Evolutionary conservation across 1,140 invertebrate genomes (phyloP).

Genomic region (Nasonia giraulti): DNA sequence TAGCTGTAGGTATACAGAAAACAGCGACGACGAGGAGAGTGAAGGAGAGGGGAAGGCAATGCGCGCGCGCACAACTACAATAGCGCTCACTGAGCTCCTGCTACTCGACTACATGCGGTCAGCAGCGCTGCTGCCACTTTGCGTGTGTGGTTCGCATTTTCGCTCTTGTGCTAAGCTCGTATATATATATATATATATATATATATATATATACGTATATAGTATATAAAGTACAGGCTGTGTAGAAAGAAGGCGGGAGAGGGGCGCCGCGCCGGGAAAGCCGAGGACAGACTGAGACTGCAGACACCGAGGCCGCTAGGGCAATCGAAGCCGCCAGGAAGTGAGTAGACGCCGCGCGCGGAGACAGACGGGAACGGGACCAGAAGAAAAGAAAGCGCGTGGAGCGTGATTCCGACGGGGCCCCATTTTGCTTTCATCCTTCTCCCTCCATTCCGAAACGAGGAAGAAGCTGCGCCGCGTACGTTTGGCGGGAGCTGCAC

Average conservation of each 20-base stretch:
- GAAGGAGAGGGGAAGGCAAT: too few relatives aligned
- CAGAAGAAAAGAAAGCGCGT: neutral
- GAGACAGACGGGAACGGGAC: neutral
- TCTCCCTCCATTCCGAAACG: neutral
- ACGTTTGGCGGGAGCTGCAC: neutral
- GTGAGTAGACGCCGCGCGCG: neutral
- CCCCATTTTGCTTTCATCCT: neutral
- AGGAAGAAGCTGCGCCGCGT: slow-evolving; percentile 1
- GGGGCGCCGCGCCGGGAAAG: neutral
- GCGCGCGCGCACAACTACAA: too few relatives aligned
- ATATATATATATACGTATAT: too few relatives aligned
- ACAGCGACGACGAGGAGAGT: neutral
- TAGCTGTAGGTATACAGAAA: neutral
- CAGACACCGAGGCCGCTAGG: too few relatives aligned
- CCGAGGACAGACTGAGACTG: neutral
- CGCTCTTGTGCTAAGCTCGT: too few relatives aligned
- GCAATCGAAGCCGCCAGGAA: neutral
- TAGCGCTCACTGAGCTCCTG: too few relatives aligned
- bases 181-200: too few relatives aligned
- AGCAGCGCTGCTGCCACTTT: too few relatives aligned
- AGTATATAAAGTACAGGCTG: neutral
- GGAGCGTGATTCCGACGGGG: neutral
- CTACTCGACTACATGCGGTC: too few relatives aligned
- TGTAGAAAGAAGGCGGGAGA: too few relatives aligned
- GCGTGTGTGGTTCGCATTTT: too few relatives aligned